Evolutionary conservation across 2,888 invertebrate genomes (phyloP).

Genomic region (Nomada hirtipes): DNA sequence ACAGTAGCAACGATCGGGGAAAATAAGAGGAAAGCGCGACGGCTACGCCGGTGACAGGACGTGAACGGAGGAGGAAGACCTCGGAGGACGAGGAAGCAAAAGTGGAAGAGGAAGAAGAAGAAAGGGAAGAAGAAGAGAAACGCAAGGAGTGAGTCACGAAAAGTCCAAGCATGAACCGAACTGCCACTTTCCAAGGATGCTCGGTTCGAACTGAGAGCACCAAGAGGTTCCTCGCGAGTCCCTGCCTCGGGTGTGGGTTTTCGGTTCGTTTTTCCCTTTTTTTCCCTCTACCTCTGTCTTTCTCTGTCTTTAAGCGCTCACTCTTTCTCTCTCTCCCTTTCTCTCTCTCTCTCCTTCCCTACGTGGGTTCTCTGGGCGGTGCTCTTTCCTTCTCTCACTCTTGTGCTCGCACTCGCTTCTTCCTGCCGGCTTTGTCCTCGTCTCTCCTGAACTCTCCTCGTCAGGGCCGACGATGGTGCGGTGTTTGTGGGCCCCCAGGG

Average conservation of each 20-base stretch:
- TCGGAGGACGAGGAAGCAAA: neutral
- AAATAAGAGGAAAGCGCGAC: neutral
- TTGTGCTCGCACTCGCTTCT: constrained; percentile 24
- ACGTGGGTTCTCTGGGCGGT: constrained; percentile 51
- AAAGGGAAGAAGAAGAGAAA: constrained; percentile 21
- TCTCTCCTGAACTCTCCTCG: constrained; percentile 54
- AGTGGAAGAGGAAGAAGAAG: constrained; percentile 17
- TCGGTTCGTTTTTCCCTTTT: constrained; percentile 81
- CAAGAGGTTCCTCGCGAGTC: constrained; percentile 79
- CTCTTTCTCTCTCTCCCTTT: constrained; percentile 44
- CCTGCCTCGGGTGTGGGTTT: constrained; percentile 81
- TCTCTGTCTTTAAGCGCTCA: constrained; percentile 38
- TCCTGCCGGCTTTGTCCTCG: constrained; percentile 23
- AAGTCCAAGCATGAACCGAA: constrained; percentile 71
- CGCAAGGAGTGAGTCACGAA: constrained; percentile 50
- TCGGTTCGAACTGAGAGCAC: constrained; percentile 82
- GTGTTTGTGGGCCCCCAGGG: constrained; percentile 80
- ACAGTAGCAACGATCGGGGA: neutral
- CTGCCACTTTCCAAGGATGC: constrained; percentile 83
- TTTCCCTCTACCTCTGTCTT: constrained; percentile 70
- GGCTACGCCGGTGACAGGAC: neutral
- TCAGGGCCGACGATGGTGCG: constrained; percentile 76
- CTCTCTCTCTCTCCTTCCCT: constrained; percentile 58
- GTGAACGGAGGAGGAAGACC: constrained; percentile 3
- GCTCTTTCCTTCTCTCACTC: constrained; percentile 42